These are phyloP conservation scores for Scaptomyza hsui DNA, from an alignment of 1,140 invertebrate genomes.

Conservation along the genomic window DNA sequence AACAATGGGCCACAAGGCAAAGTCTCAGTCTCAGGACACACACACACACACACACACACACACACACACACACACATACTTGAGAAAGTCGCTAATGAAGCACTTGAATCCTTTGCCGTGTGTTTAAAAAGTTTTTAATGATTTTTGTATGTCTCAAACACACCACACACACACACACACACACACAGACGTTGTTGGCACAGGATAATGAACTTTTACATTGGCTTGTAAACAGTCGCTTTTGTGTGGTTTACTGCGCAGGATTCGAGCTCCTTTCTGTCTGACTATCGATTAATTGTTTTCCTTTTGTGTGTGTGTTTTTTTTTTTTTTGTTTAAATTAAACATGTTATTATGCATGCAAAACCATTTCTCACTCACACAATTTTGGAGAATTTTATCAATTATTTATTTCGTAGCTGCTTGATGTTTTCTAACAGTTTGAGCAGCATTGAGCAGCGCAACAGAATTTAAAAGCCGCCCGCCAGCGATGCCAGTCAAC, in stretches of 20 bases:
- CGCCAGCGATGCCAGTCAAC: constrained; percentile 74
- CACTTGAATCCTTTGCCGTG: constrained; percentile 69
- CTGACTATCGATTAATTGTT: constrained; percentile 61
- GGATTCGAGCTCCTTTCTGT: constrained; percentile 47
- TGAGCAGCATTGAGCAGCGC: background rate
- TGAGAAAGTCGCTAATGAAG: constrained; percentile 82
- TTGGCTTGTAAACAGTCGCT: constrained; percentile 60
- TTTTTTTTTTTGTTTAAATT: background rate
- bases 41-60: constrained; percentile 11
- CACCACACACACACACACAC: constrained; percentile 29
- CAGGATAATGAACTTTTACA: constrained; percentile 79
- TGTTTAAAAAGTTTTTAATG: constrained; percentile 71
- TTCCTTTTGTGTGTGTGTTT: background rate
- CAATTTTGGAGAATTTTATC: background rate
- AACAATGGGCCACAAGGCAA: constrained; percentile 57
- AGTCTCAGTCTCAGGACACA: constrained; percentile 32
- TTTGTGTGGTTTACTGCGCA: constrained; percentile 59
- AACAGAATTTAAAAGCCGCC: constrained; percentile 48
- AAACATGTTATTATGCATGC: constrained; percentile 54
- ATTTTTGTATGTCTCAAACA: constrained; percentile 63
- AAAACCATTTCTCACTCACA: constrained; percentile 16
- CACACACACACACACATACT: constrained; percentile 52
- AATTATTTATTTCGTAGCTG: constrained; percentile 72
- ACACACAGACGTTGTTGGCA: constrained; percentile 30
- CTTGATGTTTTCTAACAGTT: constrained; percentile 10